Evolutionary conservation across 2,888 invertebrate species (phyloP).

Genomic region (Chrysodeixis includens): DNA sequence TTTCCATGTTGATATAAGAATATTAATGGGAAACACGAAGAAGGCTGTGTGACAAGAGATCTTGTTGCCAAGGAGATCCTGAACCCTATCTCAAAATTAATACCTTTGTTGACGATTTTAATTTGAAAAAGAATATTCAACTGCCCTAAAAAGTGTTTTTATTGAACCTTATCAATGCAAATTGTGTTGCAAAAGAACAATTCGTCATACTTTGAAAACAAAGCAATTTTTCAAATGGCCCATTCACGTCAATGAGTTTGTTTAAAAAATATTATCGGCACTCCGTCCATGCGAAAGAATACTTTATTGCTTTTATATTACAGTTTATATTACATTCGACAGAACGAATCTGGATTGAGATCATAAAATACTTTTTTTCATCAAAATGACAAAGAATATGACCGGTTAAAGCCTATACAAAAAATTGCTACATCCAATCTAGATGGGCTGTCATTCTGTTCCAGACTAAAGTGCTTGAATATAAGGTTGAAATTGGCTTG

Average conservation of each 20-base stretch:
- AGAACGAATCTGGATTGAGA: slow-evolving; percentile 29
- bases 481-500: slow-evolving; percentile 17
- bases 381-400: slow-evolving; percentile 50
- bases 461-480: background rate
- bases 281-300: slow-evolving; percentile 7
- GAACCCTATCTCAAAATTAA: background rate
- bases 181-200: slow-evolving; percentile 16
- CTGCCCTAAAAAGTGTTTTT: background rate
- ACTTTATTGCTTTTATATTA: background rate
- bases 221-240: slow-evolving; percentile 30
- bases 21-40: background rate
- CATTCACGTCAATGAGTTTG: slow-evolving; percentile 29
- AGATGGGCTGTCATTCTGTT: slow-evolving; percentile 7
- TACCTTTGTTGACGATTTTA: background rate
- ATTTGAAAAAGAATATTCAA: background rate
- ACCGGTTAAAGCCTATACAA: slow-evolving; percentile 45
- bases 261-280: slow-evolving; percentile 25
- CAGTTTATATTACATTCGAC: slow-evolving; percentile 19
- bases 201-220: slow-evolving; percentile 16
- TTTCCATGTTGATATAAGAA: background rate
- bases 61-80: background rate
- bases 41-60: background rate
- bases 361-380: slow-evolving; percentile 53
- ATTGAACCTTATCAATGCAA: slow-evolving; percentile 13
- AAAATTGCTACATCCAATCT: slow-evolving; percentile 36